Percentiles rank a stretch among this genome's conserved stretches.
Evolutionary conservation across 2,113 vertebrate genomes (phyloP).

Genomic region (Neomonachus schauinslandi): DNA sequence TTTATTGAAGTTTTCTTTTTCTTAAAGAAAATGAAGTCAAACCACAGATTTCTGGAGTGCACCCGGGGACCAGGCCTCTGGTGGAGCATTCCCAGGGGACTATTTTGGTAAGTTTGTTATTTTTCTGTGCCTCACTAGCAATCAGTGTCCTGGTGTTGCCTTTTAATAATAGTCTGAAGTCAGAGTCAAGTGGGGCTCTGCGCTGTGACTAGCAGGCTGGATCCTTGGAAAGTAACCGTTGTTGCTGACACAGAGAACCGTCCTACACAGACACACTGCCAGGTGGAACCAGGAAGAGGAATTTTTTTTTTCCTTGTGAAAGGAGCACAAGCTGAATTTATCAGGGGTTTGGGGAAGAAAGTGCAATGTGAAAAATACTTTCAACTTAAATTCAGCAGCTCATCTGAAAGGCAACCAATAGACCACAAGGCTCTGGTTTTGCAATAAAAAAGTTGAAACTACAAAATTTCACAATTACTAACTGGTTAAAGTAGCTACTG

Average conservation of each 20-base stretch:
- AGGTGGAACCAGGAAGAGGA: not conserved
- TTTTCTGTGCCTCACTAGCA: conserved; percentile 66
- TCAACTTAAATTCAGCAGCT: not conserved
- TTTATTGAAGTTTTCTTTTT: conserved; percentile 32
- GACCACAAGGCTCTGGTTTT: not conserved
- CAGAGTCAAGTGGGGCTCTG: conserved; percentile 11
- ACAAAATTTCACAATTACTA: not conserved
- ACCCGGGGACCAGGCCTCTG: not conserved
- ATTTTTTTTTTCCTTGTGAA: not conserved
- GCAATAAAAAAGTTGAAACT: conserved; percentile 42
- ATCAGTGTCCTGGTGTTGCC: conserved; percentile 50
- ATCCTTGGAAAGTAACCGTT: not conserved
- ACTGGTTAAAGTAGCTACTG: not conserved
- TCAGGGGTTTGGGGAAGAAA: not conserved
- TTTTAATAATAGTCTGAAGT: conserved; percentile 70
- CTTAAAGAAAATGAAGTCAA: not conserved
- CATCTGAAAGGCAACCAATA: not conserved
- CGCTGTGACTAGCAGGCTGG: not conserved
- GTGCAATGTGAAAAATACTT: not conserved
- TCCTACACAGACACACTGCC: not conserved
- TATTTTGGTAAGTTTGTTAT: conserved; percentile 71
- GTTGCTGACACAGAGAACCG: not conserved
- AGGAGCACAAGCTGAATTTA: not conserved
- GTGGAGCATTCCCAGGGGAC: not conserved
- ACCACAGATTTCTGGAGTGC: not conserved